These are phyloP conservation scores for Bolinopsis microptera DNA, from an alignment of 37 sponge, comb jelly and placozoan genomes.

Conservation along the genomic window DNA sequence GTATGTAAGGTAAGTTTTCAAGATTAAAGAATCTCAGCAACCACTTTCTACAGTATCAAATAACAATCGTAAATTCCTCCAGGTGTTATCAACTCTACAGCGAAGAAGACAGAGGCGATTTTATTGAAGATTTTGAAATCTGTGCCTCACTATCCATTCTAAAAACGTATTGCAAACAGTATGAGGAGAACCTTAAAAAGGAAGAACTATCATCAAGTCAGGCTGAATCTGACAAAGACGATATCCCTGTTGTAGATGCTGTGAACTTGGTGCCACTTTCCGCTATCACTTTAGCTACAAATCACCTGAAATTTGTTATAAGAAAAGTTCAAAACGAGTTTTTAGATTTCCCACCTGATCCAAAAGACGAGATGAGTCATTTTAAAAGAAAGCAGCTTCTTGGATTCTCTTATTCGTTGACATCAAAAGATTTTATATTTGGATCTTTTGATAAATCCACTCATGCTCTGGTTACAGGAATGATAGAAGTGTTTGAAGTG, in stretches of 20 bases:
- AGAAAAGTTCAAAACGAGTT: slow-evolving; percentile 1
- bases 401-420: neutral
- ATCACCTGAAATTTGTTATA: slow-evolving; percentile 33
- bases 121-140: slow-evolving; percentile 73
- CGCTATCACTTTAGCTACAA: neutral
- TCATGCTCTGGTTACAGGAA: neutral
- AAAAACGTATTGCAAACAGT: neutral
- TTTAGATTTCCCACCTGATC: slow-evolving; percentile 47
- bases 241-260: neutral
- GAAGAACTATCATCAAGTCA: neutral
- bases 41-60: no score
- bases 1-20: no score
- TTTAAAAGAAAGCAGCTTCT: slow-evolving; percentile 29
- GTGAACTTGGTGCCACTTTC: neutral
- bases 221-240: neutral
- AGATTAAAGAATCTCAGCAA: no score
- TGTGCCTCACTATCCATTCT: slow-evolving; percentile 27
- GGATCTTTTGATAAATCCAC: neutral
- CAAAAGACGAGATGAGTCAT: neutral
- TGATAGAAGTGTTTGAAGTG: neutral
- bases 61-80: no score
- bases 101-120: slow-evolving; percentile 80
- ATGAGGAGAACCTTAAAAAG: neutral
- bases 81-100: slow-evolving; percentile 80
- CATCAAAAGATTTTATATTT: neutral